These are phyloP conservation scores for Mesoligia furuncula DNA, from an alignment of 2,888 invertebrate genomes.

Conservation along the genomic window DNA sequence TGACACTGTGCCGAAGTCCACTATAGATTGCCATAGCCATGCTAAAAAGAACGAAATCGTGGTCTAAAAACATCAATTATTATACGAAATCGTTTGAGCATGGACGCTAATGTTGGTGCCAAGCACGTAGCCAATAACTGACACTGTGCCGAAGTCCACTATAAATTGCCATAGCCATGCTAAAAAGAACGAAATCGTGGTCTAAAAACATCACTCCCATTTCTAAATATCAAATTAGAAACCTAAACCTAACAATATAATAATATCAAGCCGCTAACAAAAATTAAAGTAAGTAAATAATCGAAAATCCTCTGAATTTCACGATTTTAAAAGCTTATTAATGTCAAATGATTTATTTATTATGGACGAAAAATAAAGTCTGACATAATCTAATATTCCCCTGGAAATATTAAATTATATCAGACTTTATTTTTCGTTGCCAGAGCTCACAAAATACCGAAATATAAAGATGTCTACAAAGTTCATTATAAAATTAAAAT, in stretches of 20 bases:
- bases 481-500: background rate
- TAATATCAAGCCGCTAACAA: conserved; percentile 17
- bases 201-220: background rate
- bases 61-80: background rate
- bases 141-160: background rate
- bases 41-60: background rate
- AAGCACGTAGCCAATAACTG: background rate
- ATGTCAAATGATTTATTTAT: conserved; percentile 21
- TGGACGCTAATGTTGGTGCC: background rate
- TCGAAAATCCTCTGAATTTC: conserved; percentile 30
- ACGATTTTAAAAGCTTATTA: conserved; percentile 30
- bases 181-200: background rate
- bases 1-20: background rate
- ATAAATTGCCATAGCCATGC: background rate
- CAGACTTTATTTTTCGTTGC: conserved; percentile 20
- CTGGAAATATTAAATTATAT: conserved; percentile 37
- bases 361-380: too few relatives aligned
- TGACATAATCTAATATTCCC: background rate
- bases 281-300: conserved; percentile 3
- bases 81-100: background rate
- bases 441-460: conserved; percentile 1
- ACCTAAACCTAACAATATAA: conserved; percentile 24
- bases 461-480: conserved; percentile 8
- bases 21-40: background rate
- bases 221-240: background rate